Conservation (phyloP, 2,888 invertebrate species). For the Cerastis rubricosa region DNA sequence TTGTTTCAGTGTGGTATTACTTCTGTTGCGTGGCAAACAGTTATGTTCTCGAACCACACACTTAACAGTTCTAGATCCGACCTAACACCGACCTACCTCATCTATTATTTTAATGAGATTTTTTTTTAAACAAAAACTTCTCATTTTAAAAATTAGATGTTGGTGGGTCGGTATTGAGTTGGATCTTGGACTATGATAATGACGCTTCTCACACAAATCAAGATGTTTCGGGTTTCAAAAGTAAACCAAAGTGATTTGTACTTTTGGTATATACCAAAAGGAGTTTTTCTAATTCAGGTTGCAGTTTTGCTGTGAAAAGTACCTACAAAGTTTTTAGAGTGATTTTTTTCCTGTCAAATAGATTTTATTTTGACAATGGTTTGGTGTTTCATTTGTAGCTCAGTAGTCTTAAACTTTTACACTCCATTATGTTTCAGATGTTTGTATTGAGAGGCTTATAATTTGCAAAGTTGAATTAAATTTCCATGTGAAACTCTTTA, state of each 20-base stretch:
- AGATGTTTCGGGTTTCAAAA: slow-evolving; percentile 7
- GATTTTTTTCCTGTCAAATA: slow-evolving; percentile 46
- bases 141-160: slow-evolving; percentile 7
- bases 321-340: slow-evolving; percentile 17
- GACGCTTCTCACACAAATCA: not conserved
- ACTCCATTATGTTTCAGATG: not conserved
- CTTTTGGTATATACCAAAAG: not conserved
- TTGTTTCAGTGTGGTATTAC: slow-evolving; percentile 80
- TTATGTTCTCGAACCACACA: slow-evolving; percentile 63
- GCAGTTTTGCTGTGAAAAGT: slow-evolving; percentile 2
- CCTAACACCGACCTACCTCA: not conserved
- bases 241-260: not conserved
- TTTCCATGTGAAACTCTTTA: too few species aligned
- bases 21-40: slow-evolving; percentile 76
- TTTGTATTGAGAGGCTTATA: too few species aligned
- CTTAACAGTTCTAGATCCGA: slow-evolving; percentile 12
- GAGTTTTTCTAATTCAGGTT: not conserved
- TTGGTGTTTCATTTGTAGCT: slow-evolving; percentile 23
- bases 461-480: too few species aligned
- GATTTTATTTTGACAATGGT: slow-evolving; percentile 26
- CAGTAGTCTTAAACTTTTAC: not conserved
- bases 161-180: not conserved
- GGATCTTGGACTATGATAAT: slow-evolving; percentile 15
- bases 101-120: not conserved
- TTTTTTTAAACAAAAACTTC: too few species aligned